Evolutionary conservation across 2,888 invertebrate species (phyloP).

Genomic region (Silvanus unidentatus): DNA sequence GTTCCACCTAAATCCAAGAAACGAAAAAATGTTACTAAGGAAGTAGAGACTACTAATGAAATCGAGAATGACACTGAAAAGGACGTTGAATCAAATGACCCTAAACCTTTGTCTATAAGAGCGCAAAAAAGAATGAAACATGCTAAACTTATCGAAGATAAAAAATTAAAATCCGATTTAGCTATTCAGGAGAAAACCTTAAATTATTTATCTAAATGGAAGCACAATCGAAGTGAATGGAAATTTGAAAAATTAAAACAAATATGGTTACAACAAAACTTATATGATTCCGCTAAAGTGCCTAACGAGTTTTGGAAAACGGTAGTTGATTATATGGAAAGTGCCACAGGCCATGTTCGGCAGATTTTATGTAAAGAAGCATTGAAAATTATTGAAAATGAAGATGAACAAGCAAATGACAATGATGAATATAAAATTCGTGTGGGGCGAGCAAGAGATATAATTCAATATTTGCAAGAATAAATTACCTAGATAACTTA

Average conservation of each 20-base stretch:
- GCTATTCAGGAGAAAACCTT: conserved; percentile 57
- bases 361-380: conserved; percentile 58
- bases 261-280: conserved; percentile 67
- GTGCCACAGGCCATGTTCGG: conserved; percentile 62
- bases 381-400: conserved; percentile 55
- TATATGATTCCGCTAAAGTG: conserved; percentile 56
- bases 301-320: conserved; percentile 59
- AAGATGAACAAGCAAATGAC: conserved; percentile 49
- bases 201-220: conserved; percentile 68
- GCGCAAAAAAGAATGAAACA: conserved; percentile 61
- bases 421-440: conserved; percentile 23
- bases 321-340: conserved; percentile 65
- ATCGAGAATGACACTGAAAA: neutral
- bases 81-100: conserved; percentile 31
- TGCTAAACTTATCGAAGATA: conserved; percentile 52
- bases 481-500: no score
- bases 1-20: no score
- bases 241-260: conserved; percentile 76
- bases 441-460: conserved; percentile 55
- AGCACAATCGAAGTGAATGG: conserved; percentile 63
- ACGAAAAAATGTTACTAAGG: no score
- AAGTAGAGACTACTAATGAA: no score
- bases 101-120: conserved; percentile 52
- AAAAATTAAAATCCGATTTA: conserved; percentile 50
- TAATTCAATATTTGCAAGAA: conserved; percentile 55